These are phyloP conservation scores for Pangasius mekongensis DNA, from an alignment of 2,797 vertebrate genomes.

Conservation along the genomic window DNA sequence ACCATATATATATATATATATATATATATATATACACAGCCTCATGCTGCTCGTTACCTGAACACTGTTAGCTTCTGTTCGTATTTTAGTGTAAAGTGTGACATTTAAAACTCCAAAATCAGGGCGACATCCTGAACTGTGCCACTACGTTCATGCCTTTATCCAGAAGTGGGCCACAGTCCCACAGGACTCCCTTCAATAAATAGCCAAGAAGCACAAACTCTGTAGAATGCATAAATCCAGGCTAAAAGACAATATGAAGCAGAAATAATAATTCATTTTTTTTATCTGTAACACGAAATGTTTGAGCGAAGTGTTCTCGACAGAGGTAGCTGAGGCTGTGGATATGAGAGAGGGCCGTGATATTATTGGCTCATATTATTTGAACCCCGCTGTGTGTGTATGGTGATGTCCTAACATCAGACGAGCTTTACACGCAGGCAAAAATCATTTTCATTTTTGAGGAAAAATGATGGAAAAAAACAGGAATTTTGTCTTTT, in stretches of 20 bases:
- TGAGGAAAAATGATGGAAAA: too few species aligned
- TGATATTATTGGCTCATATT: background rate
- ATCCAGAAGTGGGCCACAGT: background rate
- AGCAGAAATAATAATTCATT: background rate
- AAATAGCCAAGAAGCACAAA: background rate
- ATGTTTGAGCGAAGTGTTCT: background rate
- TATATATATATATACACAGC: too few species aligned
- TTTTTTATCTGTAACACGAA: background rate
- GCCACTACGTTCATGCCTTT: background rate
- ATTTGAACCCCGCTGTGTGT: background rate
- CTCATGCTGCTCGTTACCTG: background rate
- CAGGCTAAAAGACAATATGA: background rate
- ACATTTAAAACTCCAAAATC: conserved; percentile 1
- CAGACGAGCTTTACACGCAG: too few species aligned
- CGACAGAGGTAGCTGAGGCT: background rate
- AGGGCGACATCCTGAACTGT: conserved; percentile 23
- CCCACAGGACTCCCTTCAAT: background rate
- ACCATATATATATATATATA: too few species aligned
- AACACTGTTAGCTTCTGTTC: background rate
- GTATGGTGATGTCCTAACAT: background rate
- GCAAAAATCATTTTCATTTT: too few species aligned
- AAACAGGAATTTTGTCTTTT: too few species aligned
- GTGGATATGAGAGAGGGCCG: background rate
- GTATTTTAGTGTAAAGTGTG: background rate
- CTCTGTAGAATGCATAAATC: background rate